Evolutionary conservation across 2,113 vertebrate species (phyloP).

Genomic region (Antidorcas marsupialis): DNA sequence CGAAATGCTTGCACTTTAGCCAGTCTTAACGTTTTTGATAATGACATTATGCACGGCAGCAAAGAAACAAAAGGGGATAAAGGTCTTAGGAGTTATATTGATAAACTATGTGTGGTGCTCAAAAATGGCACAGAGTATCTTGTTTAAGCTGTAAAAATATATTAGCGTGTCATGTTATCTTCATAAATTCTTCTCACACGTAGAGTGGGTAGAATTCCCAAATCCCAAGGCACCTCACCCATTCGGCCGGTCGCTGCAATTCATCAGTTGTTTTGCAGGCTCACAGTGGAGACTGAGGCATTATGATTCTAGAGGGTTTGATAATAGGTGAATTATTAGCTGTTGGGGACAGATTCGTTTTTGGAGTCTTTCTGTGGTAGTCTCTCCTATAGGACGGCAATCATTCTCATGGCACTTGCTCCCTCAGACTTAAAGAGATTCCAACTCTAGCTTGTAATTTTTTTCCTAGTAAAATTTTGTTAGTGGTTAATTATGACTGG

Average conservation of each 20-base stretch:
- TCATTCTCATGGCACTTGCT: conserved; percentile 73
- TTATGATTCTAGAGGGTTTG: conserved; percentile 77
- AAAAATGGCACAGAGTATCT: conserved; percentile 83
- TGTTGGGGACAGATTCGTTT: conserved; percentile 81
- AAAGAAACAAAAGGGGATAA: conserved; percentile 74
- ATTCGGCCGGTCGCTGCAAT: conserved; percentile 72
- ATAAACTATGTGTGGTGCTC: conserved; percentile 82
- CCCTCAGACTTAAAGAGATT: conserved; percentile 64
- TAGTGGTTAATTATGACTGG: conserved; percentile 76
- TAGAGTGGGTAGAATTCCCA: conserved; percentile 76
- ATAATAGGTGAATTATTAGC: conserved; percentile 84
- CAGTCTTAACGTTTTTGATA: conserved; percentile 70
- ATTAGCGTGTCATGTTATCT: conserved; percentile 88
- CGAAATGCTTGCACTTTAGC: conserved; percentile 38
- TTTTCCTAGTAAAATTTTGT: conserved; percentile 62
- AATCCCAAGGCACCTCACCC: conserved; percentile 81
- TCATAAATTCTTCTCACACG: conserved; percentile 86
- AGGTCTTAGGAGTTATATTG: conserved; percentile 83
- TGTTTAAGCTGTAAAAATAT: conserved; percentile 88
- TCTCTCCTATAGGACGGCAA: conserved; percentile 73
- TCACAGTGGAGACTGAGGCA: conserved; percentile 66
- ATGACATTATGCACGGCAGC: conserved; percentile 59
- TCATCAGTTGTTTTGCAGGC: conserved; percentile 78
- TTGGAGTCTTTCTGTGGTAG: conserved; percentile 77
- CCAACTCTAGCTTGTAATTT: conserved; percentile 51